phyloP scores from a whole-genome alignment of 1,140 invertebrate genomes.

The Cotesia vestalis region DNA sequence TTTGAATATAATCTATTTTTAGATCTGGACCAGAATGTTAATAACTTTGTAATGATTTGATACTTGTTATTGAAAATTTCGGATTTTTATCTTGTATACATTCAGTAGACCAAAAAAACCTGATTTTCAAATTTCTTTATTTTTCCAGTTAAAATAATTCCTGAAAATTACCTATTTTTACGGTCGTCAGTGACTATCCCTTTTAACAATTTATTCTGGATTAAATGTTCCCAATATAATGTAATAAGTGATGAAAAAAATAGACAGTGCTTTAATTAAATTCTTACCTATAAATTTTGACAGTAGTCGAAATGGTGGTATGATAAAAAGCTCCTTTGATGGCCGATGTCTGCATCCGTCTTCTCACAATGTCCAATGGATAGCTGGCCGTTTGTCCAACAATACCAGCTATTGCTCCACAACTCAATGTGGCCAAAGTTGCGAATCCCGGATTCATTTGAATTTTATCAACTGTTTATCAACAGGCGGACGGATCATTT shows the following conservation, averaged over 20 bases:
- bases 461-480: conserved; percentile 55
- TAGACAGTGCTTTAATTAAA: conserved; percentile 13
- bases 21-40: too few relatives aligned
- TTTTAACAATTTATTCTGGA: too few relatives aligned
- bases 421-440: conserved; percentile 74
- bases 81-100: too few relatives aligned
- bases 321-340: conserved; percentile 72
- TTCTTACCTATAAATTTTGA: conserved; percentile 71
- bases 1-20: too few relatives aligned
- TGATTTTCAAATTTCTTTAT: too few relatives aligned
- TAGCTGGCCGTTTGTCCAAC: conserved; percentile 96
- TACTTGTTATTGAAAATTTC: too few relatives aligned
- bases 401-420: conserved; percentile 92
- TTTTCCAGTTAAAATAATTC: too few relatives aligned
- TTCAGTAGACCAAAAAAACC: too few relatives aligned
- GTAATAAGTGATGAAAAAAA: background rate
- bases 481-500: conserved; percentile 24
- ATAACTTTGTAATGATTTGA: too few relatives aligned
- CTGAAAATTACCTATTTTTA: too few relatives aligned
- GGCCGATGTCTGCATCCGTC: conserved; percentile 83
- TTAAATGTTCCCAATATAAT: too few relatives aligned
- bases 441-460: conserved; percentile 56
- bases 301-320: conserved; percentile 71
- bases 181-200: too few relatives aligned
- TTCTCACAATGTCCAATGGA: conserved; percentile 90